Conservation (phyloP, 53 echinoderm and acorn worm genomes). For the Astropecten irregularis region DNA sequence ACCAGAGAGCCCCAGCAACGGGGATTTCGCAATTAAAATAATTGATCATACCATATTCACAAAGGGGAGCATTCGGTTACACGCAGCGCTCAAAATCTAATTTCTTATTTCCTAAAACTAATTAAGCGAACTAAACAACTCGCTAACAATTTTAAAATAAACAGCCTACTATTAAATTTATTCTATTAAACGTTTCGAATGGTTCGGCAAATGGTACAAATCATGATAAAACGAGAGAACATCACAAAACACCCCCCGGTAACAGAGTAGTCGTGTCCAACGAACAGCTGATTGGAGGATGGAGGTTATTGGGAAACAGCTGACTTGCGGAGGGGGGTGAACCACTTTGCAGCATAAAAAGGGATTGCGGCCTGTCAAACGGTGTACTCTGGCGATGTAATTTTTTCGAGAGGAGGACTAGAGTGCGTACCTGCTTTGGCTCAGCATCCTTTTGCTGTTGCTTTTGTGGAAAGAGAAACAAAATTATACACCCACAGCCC, state of each 20-base stretch:
- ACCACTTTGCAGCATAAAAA: constrained; percentile 31
- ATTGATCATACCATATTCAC: background rate
- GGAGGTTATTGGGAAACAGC: constrained; percentile 41
- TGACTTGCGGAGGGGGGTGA: constrained; percentile 12
- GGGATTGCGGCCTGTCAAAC: constrained; percentile 25
- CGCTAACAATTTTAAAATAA: too few species aligned
- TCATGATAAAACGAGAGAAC: too few species aligned
- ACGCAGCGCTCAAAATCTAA: too few species aligned
- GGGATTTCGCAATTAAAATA: constrained; percentile 39
- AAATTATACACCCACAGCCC: too few species aligned
- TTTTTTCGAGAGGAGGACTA: background rate
- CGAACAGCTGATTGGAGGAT: constrained; percentile 55
- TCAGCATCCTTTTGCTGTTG: constrained; percentile 29
- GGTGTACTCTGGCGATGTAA: background rate
- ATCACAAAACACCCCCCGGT: constrained; percentile 26
- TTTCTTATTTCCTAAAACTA: too few species aligned
- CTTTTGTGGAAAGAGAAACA: background rate
- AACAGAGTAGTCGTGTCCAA: constrained; percentile 38
- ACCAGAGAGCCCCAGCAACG: background rate
- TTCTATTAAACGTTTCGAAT: too few species aligned
- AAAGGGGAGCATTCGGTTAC: background rate
- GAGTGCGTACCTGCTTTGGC: background rate
- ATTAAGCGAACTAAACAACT: too few species aligned
- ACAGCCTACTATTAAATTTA: too few species aligned
- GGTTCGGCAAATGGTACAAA: too few species aligned